These are phyloP conservation scores for Syrmaticus mikado DNA, from an alignment of 2,113 vertebrate species.

Conservation along the genomic window DNA sequence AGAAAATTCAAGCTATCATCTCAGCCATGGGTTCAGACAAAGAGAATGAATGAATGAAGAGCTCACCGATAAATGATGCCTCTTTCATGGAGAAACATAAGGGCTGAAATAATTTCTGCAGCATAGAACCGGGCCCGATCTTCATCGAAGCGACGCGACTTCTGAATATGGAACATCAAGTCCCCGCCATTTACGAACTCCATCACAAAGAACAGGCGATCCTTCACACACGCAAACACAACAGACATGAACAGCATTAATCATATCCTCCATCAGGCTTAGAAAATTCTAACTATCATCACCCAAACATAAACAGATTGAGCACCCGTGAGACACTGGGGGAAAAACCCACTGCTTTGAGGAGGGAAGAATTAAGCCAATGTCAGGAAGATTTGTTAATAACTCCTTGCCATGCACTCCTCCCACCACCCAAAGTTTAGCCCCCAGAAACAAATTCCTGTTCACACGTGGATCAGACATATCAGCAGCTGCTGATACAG, in stretches of 20 bases:
- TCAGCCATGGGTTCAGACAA: not conserved
- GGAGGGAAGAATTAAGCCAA: not conserved
- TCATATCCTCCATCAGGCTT: not conserved
- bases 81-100: conserved; percentile 95
- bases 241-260: not conserved
- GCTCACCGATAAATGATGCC: conserved; percentile 96
- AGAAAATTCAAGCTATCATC: not conserved
- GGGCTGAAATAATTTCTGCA: conserved; percentile 95
- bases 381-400: not conserved
- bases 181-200: conserved; percentile 98
- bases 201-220: conserved; percentile 99
- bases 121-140: conserved; percentile 92
- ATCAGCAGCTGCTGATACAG: not conserved
- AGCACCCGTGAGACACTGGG: rapidly evolving
- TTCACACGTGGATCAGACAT: not conserved
- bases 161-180: conserved; percentile 99
- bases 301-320: not conserved
- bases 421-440: not conserved
- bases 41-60: not conserved
- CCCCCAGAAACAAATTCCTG: not conserved
- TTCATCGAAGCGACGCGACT: conserved; percentile 96
- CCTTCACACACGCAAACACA: conserved; percentile 78
- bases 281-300: not conserved
- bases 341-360: not conserved
- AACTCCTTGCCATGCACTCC: not conserved